Evolutionary conservation across 2,888 invertebrate species (phyloP).

Genomic region (Lydus trimaculatus): DNA sequence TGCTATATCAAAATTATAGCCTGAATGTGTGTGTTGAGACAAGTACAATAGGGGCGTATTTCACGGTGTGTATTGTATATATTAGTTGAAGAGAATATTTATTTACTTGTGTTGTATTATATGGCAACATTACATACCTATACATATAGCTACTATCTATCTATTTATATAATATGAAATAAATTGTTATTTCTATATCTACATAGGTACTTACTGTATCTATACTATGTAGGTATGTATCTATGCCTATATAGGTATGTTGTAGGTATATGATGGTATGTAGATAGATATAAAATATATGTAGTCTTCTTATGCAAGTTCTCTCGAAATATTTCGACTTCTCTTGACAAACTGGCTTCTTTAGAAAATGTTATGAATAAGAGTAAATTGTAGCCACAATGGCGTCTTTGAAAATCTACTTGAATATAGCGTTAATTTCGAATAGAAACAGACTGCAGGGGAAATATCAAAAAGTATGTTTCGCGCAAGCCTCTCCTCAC

Average conservation of each 20-base stretch:
- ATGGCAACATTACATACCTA: no score
- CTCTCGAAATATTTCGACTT: constrained; percentile 57
- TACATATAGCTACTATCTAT: no score
- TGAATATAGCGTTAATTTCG: constrained; percentile 69
- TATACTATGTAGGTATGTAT: no score
- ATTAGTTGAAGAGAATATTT: neutral
- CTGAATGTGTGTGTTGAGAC: constrained; percentile 21
- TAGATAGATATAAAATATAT: neutral
- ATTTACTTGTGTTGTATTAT: neutral
- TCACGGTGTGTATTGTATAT: constrained; percentile 20
- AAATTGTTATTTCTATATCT: no score
- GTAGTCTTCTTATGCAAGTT: constrained; percentile 28
- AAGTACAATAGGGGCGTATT: constrained; percentile 19
- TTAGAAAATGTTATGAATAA: constrained; percentile 66
- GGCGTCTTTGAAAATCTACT: constrained; percentile 66
- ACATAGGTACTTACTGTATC: no score
- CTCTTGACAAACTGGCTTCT: constrained; percentile 57
- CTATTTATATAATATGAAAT: no score
- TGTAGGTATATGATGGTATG: no score
- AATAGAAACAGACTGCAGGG: constrained; percentile 59
- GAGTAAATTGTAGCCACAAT: constrained; percentile 71
- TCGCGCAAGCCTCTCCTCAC: constrained; percentile 21
- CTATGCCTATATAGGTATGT: neutral
- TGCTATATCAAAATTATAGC: neutral
- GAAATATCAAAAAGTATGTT: constrained; percentile 55